Base-by-base conservation (phyloP, 2,888 invertebrate genomes). In the Dynastes grantii region DNA sequence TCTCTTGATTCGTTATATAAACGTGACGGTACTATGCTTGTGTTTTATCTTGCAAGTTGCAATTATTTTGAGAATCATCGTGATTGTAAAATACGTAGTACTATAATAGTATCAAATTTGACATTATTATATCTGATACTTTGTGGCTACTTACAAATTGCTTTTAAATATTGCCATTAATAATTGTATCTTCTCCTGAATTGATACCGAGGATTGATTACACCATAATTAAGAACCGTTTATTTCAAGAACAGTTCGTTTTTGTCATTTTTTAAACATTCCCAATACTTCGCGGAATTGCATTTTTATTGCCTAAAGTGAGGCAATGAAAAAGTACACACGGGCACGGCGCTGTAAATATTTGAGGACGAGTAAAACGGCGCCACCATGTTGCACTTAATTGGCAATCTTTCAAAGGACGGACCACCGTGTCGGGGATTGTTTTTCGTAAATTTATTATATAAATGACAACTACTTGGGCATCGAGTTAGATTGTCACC, bases 381-480 rank as follows among this genome's bases (percentile, higher is more conserved):
- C 79, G 79, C 77, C 79, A 79, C 79, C 40, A 70, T 77, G 79
- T 77, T 73, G 77, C 79, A 71, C 79, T 79, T 79, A 79, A 79
- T 79, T 79, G 79, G 79, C 77, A 73, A 79, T 79, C 79, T 70
- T 70, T 79, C 76, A 64, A 65, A 58, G 63, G 73, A 32, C 64
- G 64, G 79, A 79, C 79, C 79, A 79, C 79, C 79, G 71, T 71
- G 79, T 51, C 67, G 53, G 79, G 55, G 65, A 70, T 68, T 67
- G 65, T 77, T 65, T 76, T 73, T 77, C 70, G 73, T 63, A 79
- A 70, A 79, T 79, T 79, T 79, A 79, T 79, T 77, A 77, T 73
- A 79, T 78, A 78, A 78, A 78, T 78, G 78, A 78, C 78, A 78
- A 64, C 65, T 55, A 61, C 61, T 61, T 5, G 16, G 40, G 61